Conservation (phyloP, 2,113 vertebrate species). For the Grus americana region DNA sequence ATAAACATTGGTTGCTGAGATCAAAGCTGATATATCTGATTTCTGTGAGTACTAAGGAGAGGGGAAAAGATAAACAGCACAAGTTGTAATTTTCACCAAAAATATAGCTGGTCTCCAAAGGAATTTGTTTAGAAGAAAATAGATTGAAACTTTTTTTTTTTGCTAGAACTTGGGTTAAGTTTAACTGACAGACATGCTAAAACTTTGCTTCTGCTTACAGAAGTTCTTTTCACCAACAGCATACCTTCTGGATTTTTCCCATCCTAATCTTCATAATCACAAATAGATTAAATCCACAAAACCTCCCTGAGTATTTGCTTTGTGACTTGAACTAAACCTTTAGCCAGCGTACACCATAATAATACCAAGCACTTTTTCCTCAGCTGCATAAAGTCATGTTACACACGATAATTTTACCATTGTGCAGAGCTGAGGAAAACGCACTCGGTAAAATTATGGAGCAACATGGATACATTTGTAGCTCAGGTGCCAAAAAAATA, state of each 20-base stretch:
- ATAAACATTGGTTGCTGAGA: conserved; percentile 7
- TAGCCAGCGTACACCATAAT: neutral
- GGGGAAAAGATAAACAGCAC: neutral
- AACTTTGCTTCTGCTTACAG: neutral
- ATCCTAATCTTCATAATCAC: neutral
- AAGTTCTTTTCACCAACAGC: neutral
- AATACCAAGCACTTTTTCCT: neutral
- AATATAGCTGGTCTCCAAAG: neutral
- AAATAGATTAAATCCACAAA: neutral
- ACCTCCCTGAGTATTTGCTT: neutral
- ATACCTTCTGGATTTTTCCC: neutral
- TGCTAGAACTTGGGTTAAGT: neutral
- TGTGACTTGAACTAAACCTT: neutral
- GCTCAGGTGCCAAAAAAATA: neutral
- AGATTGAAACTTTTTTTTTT: neutral
- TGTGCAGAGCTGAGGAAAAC: neutral
- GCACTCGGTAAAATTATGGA: neutral
- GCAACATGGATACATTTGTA: neutral
- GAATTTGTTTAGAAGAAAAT: neutral
- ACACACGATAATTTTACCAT: neutral
- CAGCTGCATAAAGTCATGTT: neutral
- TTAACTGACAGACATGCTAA: neutral
- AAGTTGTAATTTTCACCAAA: neutral
- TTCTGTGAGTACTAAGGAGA: conserved; percentile 62
- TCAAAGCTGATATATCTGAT: conserved; percentile 54